A percentile compares a stretch with the other conserved stretches of the same genome.
phyloP scores from a whole-genome alignment of 2,888 invertebrate species.

The Caenorhabditis afra region DNA sequence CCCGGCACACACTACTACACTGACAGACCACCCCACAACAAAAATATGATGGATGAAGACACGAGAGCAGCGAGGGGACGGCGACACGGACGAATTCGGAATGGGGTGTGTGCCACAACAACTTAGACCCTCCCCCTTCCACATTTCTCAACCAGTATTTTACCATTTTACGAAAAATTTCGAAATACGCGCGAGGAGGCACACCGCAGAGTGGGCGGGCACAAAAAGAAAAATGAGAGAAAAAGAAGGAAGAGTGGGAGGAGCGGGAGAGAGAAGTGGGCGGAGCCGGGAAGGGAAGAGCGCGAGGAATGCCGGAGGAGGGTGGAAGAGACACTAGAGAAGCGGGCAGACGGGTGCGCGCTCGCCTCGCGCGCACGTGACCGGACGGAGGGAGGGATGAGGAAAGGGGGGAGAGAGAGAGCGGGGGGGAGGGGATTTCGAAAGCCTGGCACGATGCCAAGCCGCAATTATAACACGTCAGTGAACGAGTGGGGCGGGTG shows the following conservation, averaged over 20 bases:
- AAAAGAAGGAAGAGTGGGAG: conserved; percentile 15
- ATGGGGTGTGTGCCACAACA: conserved; percentile 11
- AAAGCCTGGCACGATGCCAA: conserved; percentile 64
- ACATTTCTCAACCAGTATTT: neutral
- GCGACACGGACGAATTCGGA: conserved; percentile 15
- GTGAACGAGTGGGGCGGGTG: conserved; percentile 57
- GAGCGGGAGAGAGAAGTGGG: conserved; percentile 50
- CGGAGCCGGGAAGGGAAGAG: conserved; percentile 34
- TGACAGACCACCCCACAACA: conserved; percentile 45
- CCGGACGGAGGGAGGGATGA: conserved; percentile 31
- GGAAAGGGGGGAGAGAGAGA: neutral
- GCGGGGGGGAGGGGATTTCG: conserved; percentile 44
- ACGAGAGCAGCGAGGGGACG: conserved; percentile 10
- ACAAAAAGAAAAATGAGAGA: conserved; percentile 21
- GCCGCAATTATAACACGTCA: conserved; percentile 63
- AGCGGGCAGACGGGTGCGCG: conserved; percentile 46
- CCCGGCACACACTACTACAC: conserved; percentile 8
- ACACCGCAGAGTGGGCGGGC: conserved; percentile 5
- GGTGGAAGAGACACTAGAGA: conserved; percentile 6
- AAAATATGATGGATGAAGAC: conserved; percentile 44
- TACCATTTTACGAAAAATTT: conserved; percentile 54
- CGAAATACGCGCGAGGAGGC: conserved; percentile 35
- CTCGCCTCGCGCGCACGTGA: conserved; percentile 57
- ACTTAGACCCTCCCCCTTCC: conserved; percentile 5
- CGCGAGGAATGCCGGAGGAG: conserved; percentile 27